Evolutionary conservation across 2,113 vertebrate genomes (phyloP), one percentile per base, ranked within the genome.

Genomic region (Saccopteryx bilineata): DNA sequence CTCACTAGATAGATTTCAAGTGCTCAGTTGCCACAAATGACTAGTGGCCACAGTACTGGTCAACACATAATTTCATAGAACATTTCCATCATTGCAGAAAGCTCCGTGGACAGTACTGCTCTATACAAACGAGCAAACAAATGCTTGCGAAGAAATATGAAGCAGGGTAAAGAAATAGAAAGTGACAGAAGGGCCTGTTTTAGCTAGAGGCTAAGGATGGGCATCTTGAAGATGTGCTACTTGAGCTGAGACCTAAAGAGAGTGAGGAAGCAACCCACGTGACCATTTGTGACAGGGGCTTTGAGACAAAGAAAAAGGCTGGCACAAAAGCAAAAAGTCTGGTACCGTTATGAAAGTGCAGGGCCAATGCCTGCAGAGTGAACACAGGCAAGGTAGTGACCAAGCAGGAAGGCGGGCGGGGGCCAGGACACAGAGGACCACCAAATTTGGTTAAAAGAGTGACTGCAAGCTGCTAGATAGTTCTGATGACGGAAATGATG

Each of bases 1-100:
- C 66, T 88, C 86, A 78, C 65, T 85, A 80, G 60, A 90, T 26
- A 75, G 26, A 76, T 52, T 89, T 52, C 18, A 91, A n/a, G 52
- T 56, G 65, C 10, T 87, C 33, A 68, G 15, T 24, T 71, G 56
- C n/a, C 31, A 24, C 11, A 21, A 7, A 7, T n/a, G 66, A 58
- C 39, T 58, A 89, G 33, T 31, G 46, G 48, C 68, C 65, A 75
- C 11, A 56, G 9, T 12, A 39, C 0, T 63, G 46, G 9, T 39
- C 13, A 61, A 54, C 65, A 74, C 2, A 12, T 48, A 33, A 66
- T 52, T 94, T 74, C 79, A 74, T 23, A 61, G 66, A 61, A 50
- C 69, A 48, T 84, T 90, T 28, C 61, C 21, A 46, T 82, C 46
- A 19, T 56, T 19, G 8, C 7, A 82, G 93, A 60, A 79, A 72